Evolutionary conservation across 1,140 invertebrate species (phyloP).

Genomic region (Sitophilus oryzae): DNA sequence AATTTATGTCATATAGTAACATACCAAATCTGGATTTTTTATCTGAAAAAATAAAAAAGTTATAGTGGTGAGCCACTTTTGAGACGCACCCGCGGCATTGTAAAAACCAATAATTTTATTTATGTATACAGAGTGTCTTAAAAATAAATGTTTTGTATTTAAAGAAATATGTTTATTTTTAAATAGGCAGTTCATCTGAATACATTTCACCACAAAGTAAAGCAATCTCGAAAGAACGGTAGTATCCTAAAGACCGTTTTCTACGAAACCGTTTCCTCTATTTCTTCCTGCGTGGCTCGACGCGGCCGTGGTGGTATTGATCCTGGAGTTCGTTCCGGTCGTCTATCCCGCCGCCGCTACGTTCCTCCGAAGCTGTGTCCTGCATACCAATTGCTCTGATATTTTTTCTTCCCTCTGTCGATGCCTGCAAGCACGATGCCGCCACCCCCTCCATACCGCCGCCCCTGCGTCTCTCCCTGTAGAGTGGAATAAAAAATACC

Average conservation of each 20-base stretch:
- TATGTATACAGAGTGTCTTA: too few species aligned
- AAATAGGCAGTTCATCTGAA: too few species aligned
- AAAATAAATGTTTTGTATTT: too few species aligned
- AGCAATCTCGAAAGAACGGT: not conserved
- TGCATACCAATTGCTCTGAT: not conserved
- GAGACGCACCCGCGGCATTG: too few species aligned
- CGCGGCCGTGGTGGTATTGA: not conserved
- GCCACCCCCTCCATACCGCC: not conserved
- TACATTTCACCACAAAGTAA: not conserved
- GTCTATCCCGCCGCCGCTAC: not conserved
- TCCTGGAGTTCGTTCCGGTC: not conserved
- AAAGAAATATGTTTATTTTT: too few species aligned
- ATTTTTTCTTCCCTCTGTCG: not conserved
- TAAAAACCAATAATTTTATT: too few species aligned
- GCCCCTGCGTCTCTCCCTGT: too few species aligned
- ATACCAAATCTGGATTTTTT: too few species aligned
- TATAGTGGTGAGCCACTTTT: too few species aligned
- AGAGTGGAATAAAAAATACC: not conserved
- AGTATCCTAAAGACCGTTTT: not conserved
- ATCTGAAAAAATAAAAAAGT: too few species aligned
- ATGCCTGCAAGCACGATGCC: not conserved
- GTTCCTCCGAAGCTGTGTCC: not conserved
- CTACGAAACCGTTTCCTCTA: not conserved
- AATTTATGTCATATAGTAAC: too few species aligned
- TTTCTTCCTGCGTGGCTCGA: too few species aligned